Evolutionary conservation across 2,113 vertebrate species (phyloP).

Genomic region (Diadophis punctatus): DNA sequence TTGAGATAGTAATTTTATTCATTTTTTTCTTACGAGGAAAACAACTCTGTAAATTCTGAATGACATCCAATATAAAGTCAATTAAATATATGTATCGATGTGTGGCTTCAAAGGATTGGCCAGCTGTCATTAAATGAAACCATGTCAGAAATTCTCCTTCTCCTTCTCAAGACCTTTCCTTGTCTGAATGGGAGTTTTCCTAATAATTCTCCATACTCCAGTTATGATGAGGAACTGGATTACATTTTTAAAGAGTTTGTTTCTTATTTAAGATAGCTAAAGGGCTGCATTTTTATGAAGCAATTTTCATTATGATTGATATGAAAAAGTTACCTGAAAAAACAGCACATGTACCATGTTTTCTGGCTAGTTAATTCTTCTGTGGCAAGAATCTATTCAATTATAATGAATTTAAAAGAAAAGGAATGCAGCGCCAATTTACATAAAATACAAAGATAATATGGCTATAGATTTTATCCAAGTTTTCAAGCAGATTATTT

Average conservation of each 20-base stretch:
- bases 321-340: background rate
- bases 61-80: background rate
- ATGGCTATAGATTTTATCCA: background rate
- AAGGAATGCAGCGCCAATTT: background rate
- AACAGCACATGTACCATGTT: background rate
- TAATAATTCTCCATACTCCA: background rate
- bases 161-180: background rate
- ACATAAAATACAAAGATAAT: background rate
- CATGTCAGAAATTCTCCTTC: background rate
- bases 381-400: background rate
- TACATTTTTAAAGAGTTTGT: conserved; percentile 2
- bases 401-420: background rate
- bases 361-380: background rate
- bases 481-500: background rate
- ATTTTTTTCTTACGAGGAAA: background rate
- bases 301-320: background rate
- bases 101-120: background rate
- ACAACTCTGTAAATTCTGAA: background rate
- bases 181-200: background rate
- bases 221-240: background rate
- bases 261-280: background rate
- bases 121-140: rapidly evolving
- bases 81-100: background rate
- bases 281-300: background rate
- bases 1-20: conserved; percentile 12